Evolutionary conservation across 2,113 vertebrate species (phyloP).

Genomic region (Sturnira hondurensis): DNA sequence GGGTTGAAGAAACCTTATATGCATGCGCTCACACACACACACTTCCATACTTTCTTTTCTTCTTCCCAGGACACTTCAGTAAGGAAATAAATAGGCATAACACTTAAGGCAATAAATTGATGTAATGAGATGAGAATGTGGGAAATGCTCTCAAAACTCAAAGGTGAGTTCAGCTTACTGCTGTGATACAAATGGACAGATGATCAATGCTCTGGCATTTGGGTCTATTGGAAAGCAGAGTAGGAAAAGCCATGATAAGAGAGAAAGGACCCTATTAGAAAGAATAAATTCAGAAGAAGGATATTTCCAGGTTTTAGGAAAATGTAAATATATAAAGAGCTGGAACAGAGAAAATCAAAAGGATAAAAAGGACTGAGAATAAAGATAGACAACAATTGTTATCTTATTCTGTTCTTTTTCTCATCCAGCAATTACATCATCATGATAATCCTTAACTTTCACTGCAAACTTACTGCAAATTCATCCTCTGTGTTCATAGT

Average conservation of each 20-base stretch:
- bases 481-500: not conserved
- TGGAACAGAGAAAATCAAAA: not conserved
- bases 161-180: not conserved
- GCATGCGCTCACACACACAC: not conserved
- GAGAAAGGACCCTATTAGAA: not conserved
- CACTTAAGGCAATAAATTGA: not conserved
- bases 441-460: not conserved
- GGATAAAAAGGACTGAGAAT: not conserved
- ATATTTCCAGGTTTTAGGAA: not conserved
- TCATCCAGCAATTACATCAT: not conserved
- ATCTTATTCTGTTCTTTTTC: not conserved
- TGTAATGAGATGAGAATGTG: not conserved
- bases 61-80: not conserved
- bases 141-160: not conserved
- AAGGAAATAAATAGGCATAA: not conserved
- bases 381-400: not conserved
- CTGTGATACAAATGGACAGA: not conserved
- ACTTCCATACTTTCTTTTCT: not conserved
- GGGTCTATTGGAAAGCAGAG: not conserved
- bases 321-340: not conserved
- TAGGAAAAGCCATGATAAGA: not conserved
- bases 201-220: not conserved
- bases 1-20: not conserved
- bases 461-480: not conserved
- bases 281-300: not conserved